A percentile compares a stretch with the other conserved stretches of the same genome.
Evolutionary conservation across 2,888 invertebrate species (phyloP).

Genomic region (Cheilosia soror): DNA sequence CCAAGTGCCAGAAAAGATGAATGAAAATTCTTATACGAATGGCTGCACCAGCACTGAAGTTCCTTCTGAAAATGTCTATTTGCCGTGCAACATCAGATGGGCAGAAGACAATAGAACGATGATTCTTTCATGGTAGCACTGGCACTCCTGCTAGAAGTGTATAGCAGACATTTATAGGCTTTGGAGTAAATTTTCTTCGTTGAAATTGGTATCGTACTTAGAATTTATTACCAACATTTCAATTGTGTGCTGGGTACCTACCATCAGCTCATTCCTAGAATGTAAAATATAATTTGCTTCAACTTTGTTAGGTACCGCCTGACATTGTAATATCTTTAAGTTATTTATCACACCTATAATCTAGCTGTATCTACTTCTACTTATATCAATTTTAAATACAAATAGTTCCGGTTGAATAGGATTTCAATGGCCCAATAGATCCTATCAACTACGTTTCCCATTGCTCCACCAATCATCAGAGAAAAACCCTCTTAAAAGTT

Average conservation of each 20-base stretch:
- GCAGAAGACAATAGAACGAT: slow-evolving; percentile 17
- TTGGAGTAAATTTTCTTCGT: slow-evolving; percentile 22
- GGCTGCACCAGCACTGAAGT: slow-evolving; percentile 12
- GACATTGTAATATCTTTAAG: slow-evolving; percentile 4
- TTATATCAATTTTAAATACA: too few relatives aligned
- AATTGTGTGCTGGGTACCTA: background rate
- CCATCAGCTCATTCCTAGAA: slow-evolving; percentile 2
- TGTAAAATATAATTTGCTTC: slow-evolving; percentile 13
- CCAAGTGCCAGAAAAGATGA: slow-evolving; percentile 56
- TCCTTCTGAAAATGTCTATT: slow-evolving; percentile 8
- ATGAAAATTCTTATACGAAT: slow-evolving; percentile 56
- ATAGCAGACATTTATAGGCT: slow-evolving; percentile 53
- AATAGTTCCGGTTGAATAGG: too few relatives aligned
- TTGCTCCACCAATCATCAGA: too few relatives aligned
- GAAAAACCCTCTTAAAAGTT: too few relatives aligned
- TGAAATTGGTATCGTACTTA: slow-evolving; percentile 27
- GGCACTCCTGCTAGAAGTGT: background rate
- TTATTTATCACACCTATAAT: background rate
- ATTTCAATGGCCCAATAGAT: too few relatives aligned
- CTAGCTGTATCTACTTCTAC: too few relatives aligned
- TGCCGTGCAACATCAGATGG: background rate
- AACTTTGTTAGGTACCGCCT: background rate
- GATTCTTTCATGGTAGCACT: slow-evolving; percentile 13
- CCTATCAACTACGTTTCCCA: too few relatives aligned
- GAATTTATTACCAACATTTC: slow-evolving; percentile 47